These are phyloP conservation scores for Oligia fasciuncula DNA, from an alignment of 2,888 invertebrate genomes.

Conservation along the genomic window DNA sequence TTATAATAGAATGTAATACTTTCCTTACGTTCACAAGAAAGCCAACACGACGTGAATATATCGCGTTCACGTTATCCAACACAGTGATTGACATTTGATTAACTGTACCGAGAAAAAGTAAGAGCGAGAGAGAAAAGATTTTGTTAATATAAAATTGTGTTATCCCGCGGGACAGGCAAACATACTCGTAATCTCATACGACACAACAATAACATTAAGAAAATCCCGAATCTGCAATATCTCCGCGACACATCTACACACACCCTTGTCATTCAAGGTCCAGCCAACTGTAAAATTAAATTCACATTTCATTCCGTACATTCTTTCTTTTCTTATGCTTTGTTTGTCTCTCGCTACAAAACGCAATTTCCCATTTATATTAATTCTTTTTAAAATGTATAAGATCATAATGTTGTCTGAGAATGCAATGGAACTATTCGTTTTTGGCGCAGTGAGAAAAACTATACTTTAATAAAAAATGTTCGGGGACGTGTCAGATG, in stretches of 20 bases:
- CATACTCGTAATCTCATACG: constrained; percentile 27
- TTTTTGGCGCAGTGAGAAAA: neutral
- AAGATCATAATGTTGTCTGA: neutral
- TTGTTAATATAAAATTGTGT: constrained; percentile 27
- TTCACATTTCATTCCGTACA: constrained; percentile 73
- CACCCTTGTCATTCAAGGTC: constrained; percentile 75
- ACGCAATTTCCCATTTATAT: constrained; percentile 34
- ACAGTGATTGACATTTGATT: constrained; percentile 57
- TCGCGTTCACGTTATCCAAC: constrained; percentile 32
- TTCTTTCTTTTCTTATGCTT: constrained; percentile 62
- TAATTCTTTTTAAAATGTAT: constrained; percentile 23
- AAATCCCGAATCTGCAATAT: constrained; percentile 49
- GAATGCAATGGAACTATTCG: neutral
- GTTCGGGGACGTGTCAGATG: too few relatives aligned
- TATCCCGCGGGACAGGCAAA: constrained; percentile 24
- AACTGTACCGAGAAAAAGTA: constrained; percentile 26
- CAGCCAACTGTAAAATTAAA: constrained; percentile 81
- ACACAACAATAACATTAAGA: constrained; percentile 46
- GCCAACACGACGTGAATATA: constrained; percentile 52
- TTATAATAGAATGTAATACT: constrained; percentile 39
- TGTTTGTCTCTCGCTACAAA: constrained; percentile 51
- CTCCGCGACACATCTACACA: constrained; percentile 56
- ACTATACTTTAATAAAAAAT: neutral
- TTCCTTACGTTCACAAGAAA: constrained; percentile 27
- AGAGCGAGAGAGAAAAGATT: constrained; percentile 15